Evolutionary conservation across 2,888 invertebrate genomes (phyloP).

Genomic region (Antheraea assamensis): DNA sequence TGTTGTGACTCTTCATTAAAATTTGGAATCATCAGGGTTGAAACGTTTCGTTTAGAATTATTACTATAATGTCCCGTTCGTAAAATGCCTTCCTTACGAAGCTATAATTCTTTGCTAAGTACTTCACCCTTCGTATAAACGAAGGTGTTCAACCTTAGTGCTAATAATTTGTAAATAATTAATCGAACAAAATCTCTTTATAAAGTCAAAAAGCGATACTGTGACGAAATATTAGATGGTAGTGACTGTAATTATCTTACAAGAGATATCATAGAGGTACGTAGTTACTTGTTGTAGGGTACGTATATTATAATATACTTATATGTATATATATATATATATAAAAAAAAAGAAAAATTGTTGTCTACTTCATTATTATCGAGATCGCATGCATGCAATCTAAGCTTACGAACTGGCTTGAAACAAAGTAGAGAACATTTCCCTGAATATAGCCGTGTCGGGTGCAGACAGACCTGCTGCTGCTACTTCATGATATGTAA

Average conservation of each 20-base stretch:
- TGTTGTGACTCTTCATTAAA: constrained; percentile 70
- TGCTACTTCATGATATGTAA: constrained; percentile 19
- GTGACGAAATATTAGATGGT: constrained; percentile 80
- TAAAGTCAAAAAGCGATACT: constrained; percentile 82
- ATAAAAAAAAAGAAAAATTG: constrained; percentile 46
- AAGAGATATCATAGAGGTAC: constrained; percentile 75
- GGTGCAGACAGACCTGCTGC: too few species aligned
- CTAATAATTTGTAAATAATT: constrained; percentile 68
- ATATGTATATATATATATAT: constrained; percentile 37
- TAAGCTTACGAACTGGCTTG: constrained; percentile 65
- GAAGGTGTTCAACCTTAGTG: constrained; percentile 29
- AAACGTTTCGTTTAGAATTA: constrained; percentile 69
- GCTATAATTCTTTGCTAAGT: constrained; percentile 62
- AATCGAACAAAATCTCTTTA: constrained; percentile 71
- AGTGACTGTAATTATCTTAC: constrained; percentile 67
- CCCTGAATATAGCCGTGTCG: constrained; percentile 29
- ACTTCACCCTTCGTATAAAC: constrained; percentile 50
- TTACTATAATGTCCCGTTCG: constrained; percentile 30
- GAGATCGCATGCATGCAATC: constrained; percentile 54
- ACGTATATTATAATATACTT: constrained; percentile 39
- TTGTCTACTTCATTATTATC: constrained; percentile 58
- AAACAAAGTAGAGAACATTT: constrained; percentile 54
- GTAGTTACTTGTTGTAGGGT: constrained; percentile 75
- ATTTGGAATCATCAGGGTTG: constrained; percentile 81
- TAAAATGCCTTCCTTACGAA: constrained; percentile 47